phyloP scores from a whole-genome alignment of 37 sponge, comb jelly and placozoan genomes.

The Cliona cf. orientalis region DNA sequence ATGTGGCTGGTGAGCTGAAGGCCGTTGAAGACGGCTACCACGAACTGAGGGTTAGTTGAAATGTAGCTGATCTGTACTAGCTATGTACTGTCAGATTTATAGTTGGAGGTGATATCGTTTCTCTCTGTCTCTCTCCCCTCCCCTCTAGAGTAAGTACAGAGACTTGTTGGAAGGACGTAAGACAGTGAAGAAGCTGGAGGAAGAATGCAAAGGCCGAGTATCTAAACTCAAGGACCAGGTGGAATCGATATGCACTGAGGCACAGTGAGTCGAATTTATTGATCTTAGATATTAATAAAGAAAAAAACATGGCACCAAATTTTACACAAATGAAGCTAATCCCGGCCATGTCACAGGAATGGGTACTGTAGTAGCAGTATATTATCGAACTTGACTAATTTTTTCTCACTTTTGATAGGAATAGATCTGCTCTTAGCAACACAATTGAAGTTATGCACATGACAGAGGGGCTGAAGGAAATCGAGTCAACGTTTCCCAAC shows the following conservation, averaged over 20 bases:
- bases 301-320: too few species aligned
- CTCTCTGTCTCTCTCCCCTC: not conserved
- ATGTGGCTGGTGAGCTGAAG: too few species aligned
- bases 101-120: not conserved
- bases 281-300: too few species aligned
- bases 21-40: conserved; percentile 7
- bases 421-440: not conserved
- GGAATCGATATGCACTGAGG: not conserved
- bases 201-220: conserved; percentile 19
- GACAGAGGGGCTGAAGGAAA: conserved; percentile 27
- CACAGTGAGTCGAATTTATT: not conserved
- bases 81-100: not conserved
- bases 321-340: too few species aligned
- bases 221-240: conserved; percentile 5
- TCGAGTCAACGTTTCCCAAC: conserved; percentile 21
- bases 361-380: not conserved
- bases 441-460: conserved; percentile 11
- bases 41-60: conserved; percentile 7
- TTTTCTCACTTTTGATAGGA: not conserved
- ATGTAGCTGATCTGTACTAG: not conserved
- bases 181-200: conserved; percentile 23
- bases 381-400: not conserved
- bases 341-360: too few species aligned
- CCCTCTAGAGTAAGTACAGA: conserved; percentile 22
- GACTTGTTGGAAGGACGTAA: conserved; percentile 19